phyloP scores from a whole-genome alignment of 2,888 invertebrate genomes.

The Noctua janthe region DNA sequence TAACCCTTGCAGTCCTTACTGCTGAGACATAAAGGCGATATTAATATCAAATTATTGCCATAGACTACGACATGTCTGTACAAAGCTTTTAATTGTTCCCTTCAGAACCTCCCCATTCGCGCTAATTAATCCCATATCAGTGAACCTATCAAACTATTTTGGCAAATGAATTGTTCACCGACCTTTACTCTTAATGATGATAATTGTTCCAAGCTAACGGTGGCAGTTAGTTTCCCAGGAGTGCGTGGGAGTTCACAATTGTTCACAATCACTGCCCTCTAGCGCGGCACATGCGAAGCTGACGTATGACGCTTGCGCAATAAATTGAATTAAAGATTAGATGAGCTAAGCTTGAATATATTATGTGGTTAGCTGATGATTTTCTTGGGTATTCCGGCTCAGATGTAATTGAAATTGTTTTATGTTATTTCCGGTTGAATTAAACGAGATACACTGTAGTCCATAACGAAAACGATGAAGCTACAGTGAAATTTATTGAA shows the following conservation, averaged over 20 bases:
- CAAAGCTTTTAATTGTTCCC: background rate
- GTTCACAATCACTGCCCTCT: constrained; percentile 68
- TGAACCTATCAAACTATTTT: constrained; percentile 48
- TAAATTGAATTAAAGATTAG: constrained; percentile 47
- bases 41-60: background rate
- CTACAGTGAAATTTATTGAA: background rate
- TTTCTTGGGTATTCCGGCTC: constrained; percentile 19
- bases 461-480: background rate
- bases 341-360: constrained; percentile 49
- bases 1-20: background rate
- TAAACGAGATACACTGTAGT: background rate
- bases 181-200: constrained; percentile 62
- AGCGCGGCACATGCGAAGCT: constrained; percentile 36
- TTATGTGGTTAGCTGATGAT: constrained; percentile 28
- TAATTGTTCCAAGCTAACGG: constrained; percentile 63
- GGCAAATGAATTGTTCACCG: constrained; percentile 59
- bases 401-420: constrained; percentile 16
- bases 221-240: constrained; percentile 54
- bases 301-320: constrained; percentile 46
- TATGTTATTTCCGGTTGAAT: background rate
- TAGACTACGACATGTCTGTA: background rate
- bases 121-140: constrained; percentile 53
- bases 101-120: constrained; percentile 7
- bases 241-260: constrained; percentile 76
- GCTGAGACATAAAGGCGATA: background rate